Conservation (phyloP, 2,888 invertebrate genomes). For the Athalia cordata region DNA sequence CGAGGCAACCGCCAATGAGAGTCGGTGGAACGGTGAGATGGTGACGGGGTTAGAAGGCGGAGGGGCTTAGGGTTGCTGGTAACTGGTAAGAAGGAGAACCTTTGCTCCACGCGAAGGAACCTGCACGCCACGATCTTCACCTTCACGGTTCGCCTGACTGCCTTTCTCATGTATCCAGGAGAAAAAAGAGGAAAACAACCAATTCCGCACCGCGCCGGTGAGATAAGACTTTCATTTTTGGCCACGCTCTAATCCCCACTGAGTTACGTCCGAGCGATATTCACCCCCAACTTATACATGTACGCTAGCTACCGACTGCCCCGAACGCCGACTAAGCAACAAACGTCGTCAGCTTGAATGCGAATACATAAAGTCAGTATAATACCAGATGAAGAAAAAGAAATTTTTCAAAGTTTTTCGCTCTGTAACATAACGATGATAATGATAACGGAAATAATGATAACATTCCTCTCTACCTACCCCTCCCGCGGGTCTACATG, state of each 20-base stretch:
- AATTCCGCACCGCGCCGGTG: constrained; percentile 44
- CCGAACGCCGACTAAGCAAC: neutral
- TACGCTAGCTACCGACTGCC: no score
- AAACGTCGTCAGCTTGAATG: neutral
- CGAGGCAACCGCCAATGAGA: neutral
- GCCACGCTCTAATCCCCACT: constrained; percentile 68
- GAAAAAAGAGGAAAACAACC: no score
- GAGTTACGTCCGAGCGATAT: constrained; percentile 59
- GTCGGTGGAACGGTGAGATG: constrained; percentile 4
- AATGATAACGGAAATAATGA: no score
- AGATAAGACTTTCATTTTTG: constrained; percentile 71
- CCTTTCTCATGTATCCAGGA: neutral
- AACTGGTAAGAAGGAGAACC: constrained; percentile 3
- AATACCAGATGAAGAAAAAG: no score
- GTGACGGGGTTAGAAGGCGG: neutral
- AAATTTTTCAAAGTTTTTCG: no score
- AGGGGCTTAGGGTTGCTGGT: neutral
- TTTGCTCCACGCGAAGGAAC: constrained; percentile 11
- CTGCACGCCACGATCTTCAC: neutral
- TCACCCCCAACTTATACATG: constrained; percentile 14
- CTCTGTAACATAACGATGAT: no score
- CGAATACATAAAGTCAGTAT: no score
- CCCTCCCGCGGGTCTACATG: no score
- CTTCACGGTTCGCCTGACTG: constrained; percentile 13
- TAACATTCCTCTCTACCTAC: no score